Conservation (phyloP, 2,888 invertebrate species). For the Pterostichus madidus region DNA sequence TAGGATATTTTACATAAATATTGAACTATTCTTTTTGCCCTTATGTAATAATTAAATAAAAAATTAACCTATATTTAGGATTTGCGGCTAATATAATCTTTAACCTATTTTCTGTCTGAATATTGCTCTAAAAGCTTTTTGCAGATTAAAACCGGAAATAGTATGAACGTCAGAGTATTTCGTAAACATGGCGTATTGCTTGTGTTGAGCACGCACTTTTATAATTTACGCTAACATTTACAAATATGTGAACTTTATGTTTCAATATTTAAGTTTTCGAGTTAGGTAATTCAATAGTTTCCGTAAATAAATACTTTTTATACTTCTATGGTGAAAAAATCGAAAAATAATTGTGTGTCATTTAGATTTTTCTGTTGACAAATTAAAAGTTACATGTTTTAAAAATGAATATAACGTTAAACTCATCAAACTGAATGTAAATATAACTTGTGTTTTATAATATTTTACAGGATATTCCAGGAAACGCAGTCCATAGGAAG, state of each 20-base stretch:
- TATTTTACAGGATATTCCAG: conserved; percentile 60
- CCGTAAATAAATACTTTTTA: conserved; percentile 35
- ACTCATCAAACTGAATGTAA: conserved; percentile 40
- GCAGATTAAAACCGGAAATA: conserved; percentile 69
- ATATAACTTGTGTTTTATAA: conserved; percentile 58
- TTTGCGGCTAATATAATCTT: conserved; percentile 49
- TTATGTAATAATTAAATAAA: conserved; percentile 43
- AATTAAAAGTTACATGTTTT: conserved; percentile 55
- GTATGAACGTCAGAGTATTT: conserved; percentile 68
- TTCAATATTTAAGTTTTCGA: conserved; percentile 63
- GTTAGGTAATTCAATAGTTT: conserved; percentile 62
- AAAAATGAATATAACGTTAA: conserved; percentile 51
- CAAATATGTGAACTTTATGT: conserved; percentile 66
- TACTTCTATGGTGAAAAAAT: conserved; percentile 47
- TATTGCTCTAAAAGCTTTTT: conserved; percentile 46
- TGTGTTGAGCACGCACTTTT: conserved; percentile 70
- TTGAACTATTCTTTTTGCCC: neutral
- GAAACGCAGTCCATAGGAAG: conserved; percentile 48
- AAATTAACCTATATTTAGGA: conserved; percentile 37
- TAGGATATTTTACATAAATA: neutral
- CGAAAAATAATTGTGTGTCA: conserved; percentile 44
- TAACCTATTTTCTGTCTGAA: conserved; percentile 43
- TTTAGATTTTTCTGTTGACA: conserved; percentile 62
- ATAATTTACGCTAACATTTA: conserved; percentile 67
- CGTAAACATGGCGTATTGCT: conserved; percentile 77